These are phyloP conservation scores for pig (Sus scrofa) DNA, from an alignment of 2,113 vertebrate species.

Conservation along the genomic window T2T-Sscrofa CM000826.6:92705001-92705500, in stretches of 20 bases:
- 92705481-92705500: background rate
- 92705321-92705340: constrained; percentile 37
- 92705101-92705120: too few relatives aligned
- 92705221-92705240: background rate
- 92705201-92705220: background rate
- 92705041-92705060: too few relatives aligned
- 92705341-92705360: background rate
- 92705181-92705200: background rate
- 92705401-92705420: background rate
- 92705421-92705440: constrained; percentile 42
- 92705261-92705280: background rate
- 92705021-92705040: too few relatives aligned
- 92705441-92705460: constrained; percentile 3
- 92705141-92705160: background rate
- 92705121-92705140: too few relatives aligned
- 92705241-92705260: background rate
- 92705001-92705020: too few relatives aligned
- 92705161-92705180: background rate
- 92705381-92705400: constrained; percentile 19
- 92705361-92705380: background rate
- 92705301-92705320: background rate
- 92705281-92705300: background rate
- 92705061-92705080: too few relatives aligned
- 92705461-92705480: constrained; percentile 14
- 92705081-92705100: too few relatives aligned